Evolutionary conservation across 1,140 invertebrate genomes (phyloP).

Genomic region (Camponotus pennsylvanicus): DNA sequence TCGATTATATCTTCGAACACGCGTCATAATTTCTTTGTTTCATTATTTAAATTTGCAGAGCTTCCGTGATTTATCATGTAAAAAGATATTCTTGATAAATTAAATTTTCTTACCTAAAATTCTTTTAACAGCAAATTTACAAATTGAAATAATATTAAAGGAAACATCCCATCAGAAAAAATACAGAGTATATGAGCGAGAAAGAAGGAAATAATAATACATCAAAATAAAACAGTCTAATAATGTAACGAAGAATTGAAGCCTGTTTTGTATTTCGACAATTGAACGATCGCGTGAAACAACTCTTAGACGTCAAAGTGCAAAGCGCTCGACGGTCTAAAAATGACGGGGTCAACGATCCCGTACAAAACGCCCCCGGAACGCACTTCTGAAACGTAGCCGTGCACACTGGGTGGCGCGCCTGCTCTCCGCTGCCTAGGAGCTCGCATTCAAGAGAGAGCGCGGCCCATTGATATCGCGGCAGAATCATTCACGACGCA

Average conservation of each 20-base stretch:
- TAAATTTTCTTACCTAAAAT: no score
- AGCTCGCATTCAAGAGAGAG: constrained; percentile 43
- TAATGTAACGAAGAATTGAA: not conserved
- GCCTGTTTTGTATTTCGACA: not conserved
- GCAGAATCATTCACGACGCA: constrained; percentile 68
- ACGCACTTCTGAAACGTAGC: constrained; percentile 21
- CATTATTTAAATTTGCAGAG: not conserved
- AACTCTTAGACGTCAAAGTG: not conserved
- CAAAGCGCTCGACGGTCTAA: not conserved
- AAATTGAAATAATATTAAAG: no score
- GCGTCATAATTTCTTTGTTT: not conserved
- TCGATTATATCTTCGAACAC: not conserved
- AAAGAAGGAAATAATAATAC: no score
- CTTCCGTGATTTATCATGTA: not conserved
- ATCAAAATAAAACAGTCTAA: not conserved
- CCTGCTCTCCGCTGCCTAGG: constrained; percentile 35
- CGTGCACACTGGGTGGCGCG: constrained; percentile 40
- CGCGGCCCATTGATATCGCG: constrained; percentile 64
- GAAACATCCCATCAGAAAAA: no score
- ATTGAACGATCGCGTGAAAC: not conserved
- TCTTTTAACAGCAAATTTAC: no score
- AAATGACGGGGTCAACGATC: constrained; percentile 32
- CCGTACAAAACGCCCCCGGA: constrained; percentile 2
- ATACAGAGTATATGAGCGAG: no score
- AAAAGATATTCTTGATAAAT: not conserved